Percentiles rank a stretch among this genome's conserved stretches.
These are phyloP conservation scores for Eulemur rubriventer DNA, from an alignment of 2,797 vertebrate genomes.

Conservation along the genomic window DNA sequence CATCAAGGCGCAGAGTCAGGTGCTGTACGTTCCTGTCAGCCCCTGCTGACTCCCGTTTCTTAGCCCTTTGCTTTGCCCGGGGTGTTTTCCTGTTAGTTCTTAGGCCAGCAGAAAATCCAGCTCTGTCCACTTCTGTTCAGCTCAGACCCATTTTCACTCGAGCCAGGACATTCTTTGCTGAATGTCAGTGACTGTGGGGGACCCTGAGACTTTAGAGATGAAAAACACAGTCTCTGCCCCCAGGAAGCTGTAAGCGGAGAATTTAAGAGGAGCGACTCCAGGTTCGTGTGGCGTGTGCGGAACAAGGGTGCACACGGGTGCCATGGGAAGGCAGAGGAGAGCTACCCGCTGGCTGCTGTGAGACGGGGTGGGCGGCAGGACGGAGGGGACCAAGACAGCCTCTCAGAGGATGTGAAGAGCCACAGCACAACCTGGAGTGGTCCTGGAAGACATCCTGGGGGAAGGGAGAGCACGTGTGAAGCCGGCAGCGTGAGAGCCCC, in stretches of 20 bases:
- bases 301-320: neutral
- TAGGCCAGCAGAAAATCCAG: slow-evolving; percentile 55
- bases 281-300: accelerated
- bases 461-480: neutral
- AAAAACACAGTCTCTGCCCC: neutral
- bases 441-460: neutral
- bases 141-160: neutral
- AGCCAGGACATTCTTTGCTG: neutral
- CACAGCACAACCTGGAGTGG: neutral
- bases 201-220: neutral
- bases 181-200: neutral
- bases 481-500: neutral
- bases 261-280: too few relatives aligned
- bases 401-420: neutral
- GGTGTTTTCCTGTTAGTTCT: slow-evolving; percentile 6
- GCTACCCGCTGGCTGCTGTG: neutral
- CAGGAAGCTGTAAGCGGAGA: neutral
- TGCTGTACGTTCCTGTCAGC: neutral
- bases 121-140: neutral
- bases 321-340: neutral
- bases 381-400: neutral
- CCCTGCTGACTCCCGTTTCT: slow-evolving; percentile 43
- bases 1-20: neutral
- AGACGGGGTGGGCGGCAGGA: neutral
- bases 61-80: neutral